A percentile compares a stretch with the other conserved stretches of the same genome.
Conservation (phyloP, 2,113 vertebrate species). For the Centrocercus urophasianus region DNA sequence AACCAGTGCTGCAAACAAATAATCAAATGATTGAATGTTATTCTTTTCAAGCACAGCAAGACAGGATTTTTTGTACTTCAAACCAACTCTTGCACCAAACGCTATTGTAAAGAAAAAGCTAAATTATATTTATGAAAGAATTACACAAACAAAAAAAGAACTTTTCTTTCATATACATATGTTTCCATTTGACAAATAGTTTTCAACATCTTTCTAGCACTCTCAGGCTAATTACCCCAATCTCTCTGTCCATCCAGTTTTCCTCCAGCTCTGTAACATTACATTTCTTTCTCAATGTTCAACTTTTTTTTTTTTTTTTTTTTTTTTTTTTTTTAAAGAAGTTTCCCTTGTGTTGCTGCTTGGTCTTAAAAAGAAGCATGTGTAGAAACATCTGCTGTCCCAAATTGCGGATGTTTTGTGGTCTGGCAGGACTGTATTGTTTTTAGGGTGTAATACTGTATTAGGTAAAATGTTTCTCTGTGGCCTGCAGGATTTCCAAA, state of each 20-base stretch:
- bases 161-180: background rate
- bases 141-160: background rate
- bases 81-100: background rate
- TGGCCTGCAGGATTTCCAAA: slow-evolving; percentile 76
- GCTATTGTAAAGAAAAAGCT: background rate
- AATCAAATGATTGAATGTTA: background rate
- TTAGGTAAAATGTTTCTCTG: slow-evolving; percentile 69
- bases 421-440: slow-evolving; percentile 71
- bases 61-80: slow-evolving; percentile 15
- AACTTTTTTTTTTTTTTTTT: slow-evolving; percentile 33
- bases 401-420: slow-evolving; percentile 71
- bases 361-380: slow-evolving; percentile 80
- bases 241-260: slow-evolving; percentile 12
- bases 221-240: slow-evolving; percentile 36
- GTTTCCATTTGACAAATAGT: background rate
- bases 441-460: slow-evolving; percentile 69
- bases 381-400: slow-evolving; percentile 78
- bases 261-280: slow-evolving; percentile 26
- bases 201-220: background rate
- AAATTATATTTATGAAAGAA: background rate
- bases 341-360: slow-evolving; percentile 71
- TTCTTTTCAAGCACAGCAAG: background rate
- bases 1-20: background rate
- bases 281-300: slow-evolving; percentile 50
- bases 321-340: background rate